Conservation (phyloP, 2,113 vertebrate species). For the Notarius quadriscutis region DNA sequence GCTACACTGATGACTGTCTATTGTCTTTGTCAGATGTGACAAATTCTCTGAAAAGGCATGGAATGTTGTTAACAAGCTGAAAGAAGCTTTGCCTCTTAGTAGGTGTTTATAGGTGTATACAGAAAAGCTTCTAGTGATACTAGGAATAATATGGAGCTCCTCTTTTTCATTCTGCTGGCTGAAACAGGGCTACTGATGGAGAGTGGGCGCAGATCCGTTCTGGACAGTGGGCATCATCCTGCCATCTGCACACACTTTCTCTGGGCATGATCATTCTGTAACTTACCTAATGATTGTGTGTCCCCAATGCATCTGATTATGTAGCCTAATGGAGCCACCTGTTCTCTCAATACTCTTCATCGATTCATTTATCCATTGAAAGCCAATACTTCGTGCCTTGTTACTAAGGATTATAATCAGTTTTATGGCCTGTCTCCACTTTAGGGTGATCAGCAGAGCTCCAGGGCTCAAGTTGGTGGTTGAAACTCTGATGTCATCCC, state of each 20-base stretch:
- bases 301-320: not conserved
- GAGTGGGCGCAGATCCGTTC: not conserved
- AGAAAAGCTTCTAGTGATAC: constrained; percentile 7
- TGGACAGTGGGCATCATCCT: constrained; percentile 1
- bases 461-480: constrained; percentile 97
- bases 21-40: constrained; percentile 46
- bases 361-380: not conserved
- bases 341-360: not conserved
- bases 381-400: not conserved
- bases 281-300: not conserved
- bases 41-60: constrained; percentile 36
- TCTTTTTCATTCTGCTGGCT: not conserved
- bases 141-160: not conserved
- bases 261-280: not conserved
- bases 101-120: not conserved
- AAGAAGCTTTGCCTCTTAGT: not conserved
- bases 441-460: constrained; percentile 94
- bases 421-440: not conserved
- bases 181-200: not conserved
- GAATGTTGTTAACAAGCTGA: not conserved
- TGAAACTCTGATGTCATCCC: constrained; percentile 96
- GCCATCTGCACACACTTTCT: not conserved
- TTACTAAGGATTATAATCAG: not conserved
- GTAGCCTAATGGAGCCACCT: not conserved
- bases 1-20: constrained; percentile 58